Evolutionary conservation across 2,888 invertebrate species (phyloP).

Genomic region (Tortrix viridana): DNA sequence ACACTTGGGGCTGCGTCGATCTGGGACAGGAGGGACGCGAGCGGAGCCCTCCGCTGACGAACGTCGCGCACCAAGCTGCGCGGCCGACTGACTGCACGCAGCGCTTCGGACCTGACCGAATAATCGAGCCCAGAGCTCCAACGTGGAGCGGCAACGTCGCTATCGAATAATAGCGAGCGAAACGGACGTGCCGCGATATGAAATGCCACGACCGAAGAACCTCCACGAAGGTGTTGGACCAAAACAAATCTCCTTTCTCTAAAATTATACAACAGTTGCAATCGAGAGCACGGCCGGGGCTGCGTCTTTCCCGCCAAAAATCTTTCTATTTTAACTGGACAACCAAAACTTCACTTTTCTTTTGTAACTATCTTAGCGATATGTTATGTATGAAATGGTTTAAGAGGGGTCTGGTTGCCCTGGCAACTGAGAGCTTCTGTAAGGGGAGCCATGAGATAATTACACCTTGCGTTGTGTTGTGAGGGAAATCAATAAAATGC

Average conservation of each 20-base stretch:
- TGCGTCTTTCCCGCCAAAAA: slow-evolving; percentile 61
- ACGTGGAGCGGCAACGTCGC: slow-evolving; percentile 76
- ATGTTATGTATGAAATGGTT: slow-evolving; percentile 5
- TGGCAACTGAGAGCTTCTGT: slow-evolving; percentile 39
- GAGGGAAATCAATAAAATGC: neutral
- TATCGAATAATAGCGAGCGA: slow-evolving; percentile 68
- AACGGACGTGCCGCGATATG: slow-evolving; percentile 73
- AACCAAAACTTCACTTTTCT: neutral
- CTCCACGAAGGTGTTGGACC: slow-evolving; percentile 75
- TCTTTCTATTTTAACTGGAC: slow-evolving; percentile 31
- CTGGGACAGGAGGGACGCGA: slow-evolving; percentile 61
- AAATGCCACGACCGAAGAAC: slow-evolving; percentile 75
- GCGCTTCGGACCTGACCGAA: slow-evolving; percentile 54
- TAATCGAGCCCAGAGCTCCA: slow-evolving; percentile 59
- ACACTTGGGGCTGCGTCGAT: slow-evolving; percentile 55
- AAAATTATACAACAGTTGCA: slow-evolving; percentile 79
- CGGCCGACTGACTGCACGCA: slow-evolving; percentile 78
- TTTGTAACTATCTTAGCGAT: neutral
- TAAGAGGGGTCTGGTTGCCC: slow-evolving; percentile 39
- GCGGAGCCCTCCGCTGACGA: slow-evolving; percentile 73
- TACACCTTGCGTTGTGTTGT: neutral
- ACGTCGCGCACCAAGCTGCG: slow-evolving; percentile 83
- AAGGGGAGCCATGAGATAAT: slow-evolving; percentile 36
- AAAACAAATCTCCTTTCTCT: slow-evolving; percentile 84
- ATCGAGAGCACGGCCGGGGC: slow-evolving; percentile 58